phyloP scores from a whole-genome alignment of 2,888 invertebrate species.

The Temnothorax ravouxi region DNA sequence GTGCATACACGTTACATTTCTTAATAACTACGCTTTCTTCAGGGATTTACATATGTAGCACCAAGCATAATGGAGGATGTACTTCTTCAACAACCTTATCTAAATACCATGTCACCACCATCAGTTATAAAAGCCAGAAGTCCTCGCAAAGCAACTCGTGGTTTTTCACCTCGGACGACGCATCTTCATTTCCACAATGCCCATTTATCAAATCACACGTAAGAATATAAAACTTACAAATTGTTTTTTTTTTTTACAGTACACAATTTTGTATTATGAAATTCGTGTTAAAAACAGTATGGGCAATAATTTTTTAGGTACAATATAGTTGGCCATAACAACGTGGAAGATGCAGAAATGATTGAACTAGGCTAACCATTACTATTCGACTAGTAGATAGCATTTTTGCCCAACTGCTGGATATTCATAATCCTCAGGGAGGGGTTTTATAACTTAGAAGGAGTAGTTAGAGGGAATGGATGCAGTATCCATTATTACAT shows the following conservation, averaged over 20 bases:
- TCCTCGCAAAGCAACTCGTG: slow-evolving; percentile 89
- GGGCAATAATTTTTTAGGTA: slow-evolving; percentile 75
- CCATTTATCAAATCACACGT: slow-evolving; percentile 78
- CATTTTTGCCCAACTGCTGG: slow-evolving; percentile 79
- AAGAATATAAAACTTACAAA: slow-evolving; percentile 49
- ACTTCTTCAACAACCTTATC: slow-evolving; percentile 1
- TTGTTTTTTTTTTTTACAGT: slow-evolving; percentile 6
- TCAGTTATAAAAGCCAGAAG: slow-evolving; percentile 93
- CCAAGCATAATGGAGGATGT: slow-evolving; percentile 96
- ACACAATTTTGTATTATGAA: slow-evolving; percentile 3
- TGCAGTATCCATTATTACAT: slow-evolving; percentile 66
- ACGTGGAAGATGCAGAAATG: slow-evolving; percentile 83
- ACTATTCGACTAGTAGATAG: slow-evolving; percentile 73
- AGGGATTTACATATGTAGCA: slow-evolving; percentile 99
- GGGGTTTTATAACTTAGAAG: slow-evolving; percentile 79
- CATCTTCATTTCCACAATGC: slow-evolving; percentile 75
- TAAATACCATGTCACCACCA: slow-evolving; percentile 90
- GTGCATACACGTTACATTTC: neutral
- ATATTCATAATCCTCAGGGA: slow-evolving; percentile 80
- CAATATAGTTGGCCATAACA: slow-evolving; percentile 81
- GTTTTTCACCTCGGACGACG: slow-evolving; percentile 80
- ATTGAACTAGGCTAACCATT: slow-evolving; percentile 82
- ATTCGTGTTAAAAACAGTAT: neutral
- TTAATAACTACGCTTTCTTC: slow-evolving; percentile 75
- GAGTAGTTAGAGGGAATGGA: slow-evolving; percentile 71